Conservation (phyloP, 2,888 invertebrate genomes). For the Drosophila algonquin region DNA sequence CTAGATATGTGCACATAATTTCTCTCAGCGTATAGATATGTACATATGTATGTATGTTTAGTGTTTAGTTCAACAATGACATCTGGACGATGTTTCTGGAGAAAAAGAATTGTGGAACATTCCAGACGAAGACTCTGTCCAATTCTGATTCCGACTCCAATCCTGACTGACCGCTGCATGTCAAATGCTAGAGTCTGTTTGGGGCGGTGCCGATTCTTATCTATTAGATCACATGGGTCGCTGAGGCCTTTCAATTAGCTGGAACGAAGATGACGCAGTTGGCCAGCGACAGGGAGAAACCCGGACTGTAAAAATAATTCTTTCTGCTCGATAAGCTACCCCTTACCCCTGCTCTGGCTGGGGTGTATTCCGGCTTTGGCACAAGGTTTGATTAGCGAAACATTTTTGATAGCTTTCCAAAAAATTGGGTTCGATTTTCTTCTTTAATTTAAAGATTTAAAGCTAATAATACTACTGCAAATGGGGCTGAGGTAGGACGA, state of each 20-base stretch:
- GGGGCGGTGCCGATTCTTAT: constrained; percentile 22
- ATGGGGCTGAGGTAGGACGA: constrained; percentile 29
- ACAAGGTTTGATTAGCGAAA: not conserved
- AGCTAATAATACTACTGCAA: constrained; percentile 26
- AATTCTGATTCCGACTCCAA: too few relatives aligned
- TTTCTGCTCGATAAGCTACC: too few relatives aligned
- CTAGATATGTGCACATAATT: too few relatives aligned
- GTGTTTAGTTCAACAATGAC: too few relatives aligned
- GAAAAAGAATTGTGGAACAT: too few relatives aligned
- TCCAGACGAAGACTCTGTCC: too few relatives aligned
- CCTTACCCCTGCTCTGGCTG: too few relatives aligned
- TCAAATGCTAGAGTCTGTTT: not conserved
- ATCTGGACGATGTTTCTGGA: too few relatives aligned
- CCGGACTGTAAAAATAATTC: not conserved
- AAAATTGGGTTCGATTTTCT: not conserved
- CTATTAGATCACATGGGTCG: constrained; percentile 38
- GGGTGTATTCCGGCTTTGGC: too few relatives aligned
- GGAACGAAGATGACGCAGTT: constrained; percentile 18
- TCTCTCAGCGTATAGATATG: too few relatives aligned
- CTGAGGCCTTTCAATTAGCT: constrained; percentile 42
- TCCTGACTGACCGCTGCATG: too few relatives aligned
- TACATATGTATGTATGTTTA: too few relatives aligned
- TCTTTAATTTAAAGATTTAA: constrained; percentile 10
- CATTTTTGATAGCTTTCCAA: not conserved
- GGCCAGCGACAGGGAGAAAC: constrained; percentile 17